Conservation (phyloP, 2,113 vertebrate species). For the Bubo scandiacus region DNA sequence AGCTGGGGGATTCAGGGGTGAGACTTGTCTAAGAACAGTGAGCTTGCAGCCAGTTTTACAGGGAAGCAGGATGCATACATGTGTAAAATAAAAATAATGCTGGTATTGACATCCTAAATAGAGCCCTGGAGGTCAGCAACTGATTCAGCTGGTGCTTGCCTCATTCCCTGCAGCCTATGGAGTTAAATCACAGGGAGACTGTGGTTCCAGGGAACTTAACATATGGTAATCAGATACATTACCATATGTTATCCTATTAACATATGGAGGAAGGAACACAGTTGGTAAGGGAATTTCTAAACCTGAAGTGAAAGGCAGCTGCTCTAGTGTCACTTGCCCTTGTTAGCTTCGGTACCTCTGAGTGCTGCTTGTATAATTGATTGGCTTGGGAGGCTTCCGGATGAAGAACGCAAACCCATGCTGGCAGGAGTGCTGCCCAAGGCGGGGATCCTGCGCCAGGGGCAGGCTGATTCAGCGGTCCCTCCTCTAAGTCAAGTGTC, state of each 20-base stretch:
- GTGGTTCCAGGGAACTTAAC: background rate
- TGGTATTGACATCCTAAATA: background rate
- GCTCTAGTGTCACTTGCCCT: conserved; percentile 9
- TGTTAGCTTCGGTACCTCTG: background rate
- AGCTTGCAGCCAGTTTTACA: background rate
- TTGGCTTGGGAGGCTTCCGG: background rate
- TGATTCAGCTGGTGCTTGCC: background rate
- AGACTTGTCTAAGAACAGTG: background rate
- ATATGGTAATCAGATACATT: conserved; percentile 14
- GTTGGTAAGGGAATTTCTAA: conserved; percentile 21
- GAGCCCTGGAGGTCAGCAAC: background rate
- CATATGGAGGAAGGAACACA: conserved; percentile 34
- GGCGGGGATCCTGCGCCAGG: background rate
- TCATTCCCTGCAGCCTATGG: conserved; percentile 1
- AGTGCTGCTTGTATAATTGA: background rate
- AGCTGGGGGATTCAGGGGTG: background rate
- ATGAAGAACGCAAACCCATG: background rate
- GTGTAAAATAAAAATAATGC: background rate
- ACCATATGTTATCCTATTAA: conserved; percentile 36
- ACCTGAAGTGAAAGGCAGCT: conserved; percentile 42
- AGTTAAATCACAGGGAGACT: background rate
- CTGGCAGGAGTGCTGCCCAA: background rate
- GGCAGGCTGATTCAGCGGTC: background rate
- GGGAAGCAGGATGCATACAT: background rate
- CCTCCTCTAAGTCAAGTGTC: background rate